These are phyloP conservation scores for Tetraneura akinire DNA, from an alignment of 1,140 invertebrate species.

Conservation along the genomic window DNA sequence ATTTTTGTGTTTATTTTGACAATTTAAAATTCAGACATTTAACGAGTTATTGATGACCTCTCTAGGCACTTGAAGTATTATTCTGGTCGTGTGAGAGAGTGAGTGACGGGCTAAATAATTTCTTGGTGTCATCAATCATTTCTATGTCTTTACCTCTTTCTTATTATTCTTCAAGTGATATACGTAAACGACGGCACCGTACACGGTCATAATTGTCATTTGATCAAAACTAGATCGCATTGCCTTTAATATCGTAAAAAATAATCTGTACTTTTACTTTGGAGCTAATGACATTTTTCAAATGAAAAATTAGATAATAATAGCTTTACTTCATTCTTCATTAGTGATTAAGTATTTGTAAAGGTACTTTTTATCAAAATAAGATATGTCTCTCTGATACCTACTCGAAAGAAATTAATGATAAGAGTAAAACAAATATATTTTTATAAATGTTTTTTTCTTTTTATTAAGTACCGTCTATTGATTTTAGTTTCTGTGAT, in stretches of 20 bases:
- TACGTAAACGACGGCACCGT: too few species aligned
- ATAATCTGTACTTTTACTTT: constrained; percentile 7
- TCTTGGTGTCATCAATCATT: not conserved
- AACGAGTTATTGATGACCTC: not conserved
- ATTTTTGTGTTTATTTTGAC: too few species aligned
- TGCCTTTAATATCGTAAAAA: not conserved
- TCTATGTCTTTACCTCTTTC: not conserved
- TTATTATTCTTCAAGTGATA: not conserved
- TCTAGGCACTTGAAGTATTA: not conserved
- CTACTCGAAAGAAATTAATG: constrained; percentile 25
- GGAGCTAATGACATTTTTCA: not conserved
- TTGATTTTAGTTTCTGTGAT: not conserved
- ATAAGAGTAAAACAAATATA: not conserved
- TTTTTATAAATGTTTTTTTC: not conserved
- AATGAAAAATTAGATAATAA: constrained; percentile 28
- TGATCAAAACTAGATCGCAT: not conserved
- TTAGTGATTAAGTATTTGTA: not conserved
- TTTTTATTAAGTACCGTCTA: not conserved
- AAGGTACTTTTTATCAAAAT: constrained; percentile 2
- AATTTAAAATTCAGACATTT: not conserved
- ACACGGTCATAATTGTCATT: too few species aligned
- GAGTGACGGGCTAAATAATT: not conserved
- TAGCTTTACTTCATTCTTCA: constrained; percentile 1
- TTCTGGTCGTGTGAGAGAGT: not conserved
- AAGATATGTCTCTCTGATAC: not conserved